These are phyloP conservation scores for Eurystomus gularis DNA, from an alignment of 2,113 vertebrate genomes.

Conservation along the genomic window DNA sequence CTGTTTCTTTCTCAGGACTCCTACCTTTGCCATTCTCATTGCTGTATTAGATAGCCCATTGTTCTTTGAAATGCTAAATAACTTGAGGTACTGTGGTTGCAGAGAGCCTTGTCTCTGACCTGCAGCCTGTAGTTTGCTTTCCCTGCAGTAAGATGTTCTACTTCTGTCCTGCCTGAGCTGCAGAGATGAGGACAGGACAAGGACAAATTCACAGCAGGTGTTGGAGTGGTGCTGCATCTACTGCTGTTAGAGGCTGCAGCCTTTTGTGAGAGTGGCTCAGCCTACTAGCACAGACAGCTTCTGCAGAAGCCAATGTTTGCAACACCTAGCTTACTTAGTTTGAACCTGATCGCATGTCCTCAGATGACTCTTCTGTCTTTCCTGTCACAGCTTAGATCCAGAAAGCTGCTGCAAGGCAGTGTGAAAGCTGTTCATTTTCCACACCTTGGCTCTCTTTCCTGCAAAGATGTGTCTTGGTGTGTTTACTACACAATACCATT, in stretches of 20 bases:
- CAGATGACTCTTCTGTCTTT: neutral
- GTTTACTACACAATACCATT: neutral
- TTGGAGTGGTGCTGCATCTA: neutral
- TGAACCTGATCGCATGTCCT: neutral
- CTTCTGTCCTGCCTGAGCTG: neutral
- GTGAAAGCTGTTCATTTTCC: neutral
- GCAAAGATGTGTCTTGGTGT: neutral
- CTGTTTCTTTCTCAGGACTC: neutral
- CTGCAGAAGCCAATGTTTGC: neutral
- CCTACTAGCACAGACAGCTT: neutral
- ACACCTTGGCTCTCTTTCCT: neutral
- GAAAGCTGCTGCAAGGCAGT: neutral
- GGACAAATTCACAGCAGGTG: neutral
- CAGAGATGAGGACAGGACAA: neutral
- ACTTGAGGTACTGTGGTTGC: neutral
- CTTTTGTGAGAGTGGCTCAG: neutral
- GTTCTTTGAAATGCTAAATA: neutral
- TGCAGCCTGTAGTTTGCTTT: neutral
- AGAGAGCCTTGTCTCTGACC: neutral
- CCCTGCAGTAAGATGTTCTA: neutral
- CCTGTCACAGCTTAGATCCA: neutral
- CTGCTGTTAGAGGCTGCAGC: neutral
- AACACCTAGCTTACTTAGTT: neutral
- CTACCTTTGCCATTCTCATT: rapidly evolving
- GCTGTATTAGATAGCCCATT: neutral